phyloP scores from a whole-genome alignment of 2,113 vertebrate genomes.

The Picathartes gymnocephalus region DNA sequence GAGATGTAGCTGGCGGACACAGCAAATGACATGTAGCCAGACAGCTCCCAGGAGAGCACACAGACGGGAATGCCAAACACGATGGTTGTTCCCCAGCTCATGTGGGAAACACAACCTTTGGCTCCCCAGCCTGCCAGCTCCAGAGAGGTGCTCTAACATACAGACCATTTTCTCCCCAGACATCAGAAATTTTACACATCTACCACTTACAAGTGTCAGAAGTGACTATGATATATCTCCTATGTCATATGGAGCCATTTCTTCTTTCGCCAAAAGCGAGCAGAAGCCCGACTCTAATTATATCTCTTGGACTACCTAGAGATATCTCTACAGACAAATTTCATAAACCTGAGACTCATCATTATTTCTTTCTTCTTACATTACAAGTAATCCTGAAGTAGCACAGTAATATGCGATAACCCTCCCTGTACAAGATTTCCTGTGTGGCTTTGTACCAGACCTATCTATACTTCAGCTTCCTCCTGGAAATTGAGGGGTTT shows the following conservation, averaged over 20 bases:
- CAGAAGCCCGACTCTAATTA: not conserved
- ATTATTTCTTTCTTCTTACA: not conserved
- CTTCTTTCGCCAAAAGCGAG: not conserved
- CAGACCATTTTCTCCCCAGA: not conserved
- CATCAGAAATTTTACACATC: not conserved
- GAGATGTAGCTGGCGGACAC: slow-evolving; percentile 72
- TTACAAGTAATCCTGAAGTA: not conserved
- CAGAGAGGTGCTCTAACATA: not conserved
- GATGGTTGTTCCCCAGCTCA: not conserved
- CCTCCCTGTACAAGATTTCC: not conserved
- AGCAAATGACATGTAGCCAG: slow-evolving; percentile 71
- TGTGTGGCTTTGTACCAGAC: not conserved
- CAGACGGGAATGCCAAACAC: not conserved
- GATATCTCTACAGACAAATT: not conserved
- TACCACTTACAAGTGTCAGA: not conserved
- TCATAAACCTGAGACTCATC: not conserved
- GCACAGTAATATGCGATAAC: not conserved
- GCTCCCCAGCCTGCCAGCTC: not conserved
- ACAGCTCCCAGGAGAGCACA: slow-evolving; percentile 51
- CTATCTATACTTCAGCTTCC: not conserved
- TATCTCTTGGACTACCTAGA: not conserved
- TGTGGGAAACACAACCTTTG: slow-evolving; percentile 22
- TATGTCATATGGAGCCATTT: not conserved
- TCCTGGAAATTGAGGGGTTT: not conserved
- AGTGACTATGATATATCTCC: not conserved